Evolutionary conservation across 2,888 invertebrate species (phyloP).

Genomic region (Ornithoptera priamus): DNA sequence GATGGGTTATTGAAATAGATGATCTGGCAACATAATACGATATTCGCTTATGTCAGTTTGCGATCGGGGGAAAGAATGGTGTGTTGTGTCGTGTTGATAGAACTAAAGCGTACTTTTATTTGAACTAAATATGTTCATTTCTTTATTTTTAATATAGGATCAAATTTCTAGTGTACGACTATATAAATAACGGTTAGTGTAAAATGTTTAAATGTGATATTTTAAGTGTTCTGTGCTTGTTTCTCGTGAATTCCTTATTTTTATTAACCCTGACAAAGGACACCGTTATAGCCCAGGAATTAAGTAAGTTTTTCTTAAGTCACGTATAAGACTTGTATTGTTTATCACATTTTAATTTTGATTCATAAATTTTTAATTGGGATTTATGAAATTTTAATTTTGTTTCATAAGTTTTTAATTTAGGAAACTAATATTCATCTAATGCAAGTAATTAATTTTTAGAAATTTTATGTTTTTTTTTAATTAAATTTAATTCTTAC

Average conservation of each 20-base stretch:
- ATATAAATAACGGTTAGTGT: slow-evolving; percentile 39
- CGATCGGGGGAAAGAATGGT: slow-evolving; percentile 39
- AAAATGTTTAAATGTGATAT: slow-evolving; percentile 63
- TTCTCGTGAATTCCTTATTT: slow-evolving; percentile 59
- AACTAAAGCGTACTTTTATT: slow-evolving; percentile 37
- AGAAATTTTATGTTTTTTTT: too few relatives aligned
- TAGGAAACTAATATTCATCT: too few relatives aligned
- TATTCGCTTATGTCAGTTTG: slow-evolving; percentile 28
- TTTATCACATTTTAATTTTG: too few relatives aligned
- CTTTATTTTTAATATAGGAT: slow-evolving; percentile 31
- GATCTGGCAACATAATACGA: slow-evolving; percentile 20
- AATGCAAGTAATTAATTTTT: too few relatives aligned
- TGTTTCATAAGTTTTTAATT: too few relatives aligned
- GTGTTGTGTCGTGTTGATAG: slow-evolving; percentile 51
- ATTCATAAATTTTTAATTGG: too few relatives aligned
- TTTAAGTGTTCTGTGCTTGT: slow-evolving; percentile 57
- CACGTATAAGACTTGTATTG: background rate
- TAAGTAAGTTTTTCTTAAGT: slow-evolving; percentile 54
- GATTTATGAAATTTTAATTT: too few relatives aligned
- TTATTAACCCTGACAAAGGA: slow-evolving; percentile 67
- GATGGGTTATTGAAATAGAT: background rate
- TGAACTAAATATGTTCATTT: slow-evolving; percentile 36
- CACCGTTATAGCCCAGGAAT: slow-evolving; percentile 56
- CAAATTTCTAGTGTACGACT: slow-evolving; percentile 19
- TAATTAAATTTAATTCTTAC: too few relatives aligned